Evolutionary conservation across 1,140 invertebrate species (phyloP), one percentile per base, ranked within the genome.

Genomic region (Danaus plexippus): DNA sequence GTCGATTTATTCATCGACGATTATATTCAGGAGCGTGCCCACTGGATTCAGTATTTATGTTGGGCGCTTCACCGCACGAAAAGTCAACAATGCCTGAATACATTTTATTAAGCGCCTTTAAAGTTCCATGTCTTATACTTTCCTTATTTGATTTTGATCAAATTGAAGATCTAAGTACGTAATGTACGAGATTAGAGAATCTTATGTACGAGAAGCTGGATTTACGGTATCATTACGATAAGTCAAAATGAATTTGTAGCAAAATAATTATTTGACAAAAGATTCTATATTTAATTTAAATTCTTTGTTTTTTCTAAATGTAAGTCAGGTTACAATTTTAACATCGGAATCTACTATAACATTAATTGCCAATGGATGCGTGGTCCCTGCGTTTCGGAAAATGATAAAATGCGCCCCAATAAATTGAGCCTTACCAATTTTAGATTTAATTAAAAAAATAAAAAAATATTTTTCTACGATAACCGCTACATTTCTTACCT

Each of bases 31-130:
- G 71, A 84, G 77, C 73, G 69, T 65, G 71, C 69, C 72, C 73
- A 76, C 75, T 71, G 73, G 66, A 74, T 54, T 61, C 69, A 61
- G 67, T 78, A 80, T 84, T 85, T 85, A 82, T 85, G 75, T 76
- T 73, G 73, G 75, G 65, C 67, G 67, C 67, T 60, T 63, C 48
- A 63, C 64, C 65, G 66, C 68, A 64, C 59, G 76, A 72, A 72
- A 74, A 72, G 72, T 68, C 73, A 77, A 84, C 77, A 84, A 84
- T 84, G 72, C 79, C 65, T 71, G 66, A 73, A 81, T 80, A 76
- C 72, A 79, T 79, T 77, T 74, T 68, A 77, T 72, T 60, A 71
- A 67, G 73, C 72, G 69, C 70, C 69, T 73, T 66, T 64, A 67
- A 75, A 66, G 69, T 72, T 58, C 51, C 59, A 57, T 72, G 71